Percentiles rank a stretch among this genome's conserved stretches.
Evolutionary conservation across 2,888 invertebrate species (phyloP).

Genomic region (Nomada hirtipes): DNA sequence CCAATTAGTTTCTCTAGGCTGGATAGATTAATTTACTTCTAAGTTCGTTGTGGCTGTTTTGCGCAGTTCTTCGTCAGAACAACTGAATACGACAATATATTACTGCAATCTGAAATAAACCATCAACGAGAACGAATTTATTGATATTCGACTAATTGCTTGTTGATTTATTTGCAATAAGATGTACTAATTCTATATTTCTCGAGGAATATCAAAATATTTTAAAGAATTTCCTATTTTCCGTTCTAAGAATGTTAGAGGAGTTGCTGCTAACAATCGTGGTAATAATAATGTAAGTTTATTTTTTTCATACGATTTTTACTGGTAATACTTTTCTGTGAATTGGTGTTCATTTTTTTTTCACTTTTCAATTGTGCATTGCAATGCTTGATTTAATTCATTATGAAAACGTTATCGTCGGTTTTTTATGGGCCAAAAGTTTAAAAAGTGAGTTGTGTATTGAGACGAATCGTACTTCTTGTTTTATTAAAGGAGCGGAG

Average conservation of each 20-base stretch:
- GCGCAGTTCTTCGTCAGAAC: neutral
- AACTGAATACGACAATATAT: neutral
- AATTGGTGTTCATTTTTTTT: neutral
- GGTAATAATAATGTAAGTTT: neutral
- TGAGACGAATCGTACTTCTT: neutral
- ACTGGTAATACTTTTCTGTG: conserved; percentile 33
- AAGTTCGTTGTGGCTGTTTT: too few relatives aligned
- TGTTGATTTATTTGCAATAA: too few relatives aligned
- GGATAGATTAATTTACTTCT: conserved; percentile 26
- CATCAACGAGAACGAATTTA: neutral
- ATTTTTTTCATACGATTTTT: neutral
- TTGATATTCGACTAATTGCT: neutral
- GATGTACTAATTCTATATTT: too few relatives aligned
- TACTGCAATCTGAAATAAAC: neutral
- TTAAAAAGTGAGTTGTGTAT: neutral
- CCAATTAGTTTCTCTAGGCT: neutral
- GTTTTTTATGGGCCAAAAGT: neutral
- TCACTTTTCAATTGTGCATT: neutral
- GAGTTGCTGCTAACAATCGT: too few relatives aligned
- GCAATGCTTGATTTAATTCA: neutral
- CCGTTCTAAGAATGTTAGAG: too few relatives aligned
- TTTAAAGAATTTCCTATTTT: too few relatives aligned
- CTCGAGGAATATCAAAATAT: too few relatives aligned
- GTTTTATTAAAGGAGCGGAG: neutral
- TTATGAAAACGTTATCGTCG: neutral